Evolutionary conservation across 1,140 invertebrate genomes (phyloP).

Genomic region (Bombus fervidus): DNA sequence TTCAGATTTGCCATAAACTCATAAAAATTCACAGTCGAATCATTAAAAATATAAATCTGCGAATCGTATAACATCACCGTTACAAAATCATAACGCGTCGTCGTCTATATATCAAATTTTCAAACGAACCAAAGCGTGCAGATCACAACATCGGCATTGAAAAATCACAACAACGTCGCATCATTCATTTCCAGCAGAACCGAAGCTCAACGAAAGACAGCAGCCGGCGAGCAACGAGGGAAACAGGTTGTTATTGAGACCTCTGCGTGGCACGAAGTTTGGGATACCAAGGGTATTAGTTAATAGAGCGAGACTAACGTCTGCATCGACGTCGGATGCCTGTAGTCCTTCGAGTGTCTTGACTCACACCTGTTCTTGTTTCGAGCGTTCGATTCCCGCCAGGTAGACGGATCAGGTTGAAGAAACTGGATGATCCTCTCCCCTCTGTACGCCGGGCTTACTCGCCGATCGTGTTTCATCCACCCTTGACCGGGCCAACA

Average conservation of each 20-base stretch:
- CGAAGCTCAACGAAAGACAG: background rate
- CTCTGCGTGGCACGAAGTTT: conserved; percentile 1
- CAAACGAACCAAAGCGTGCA: no score
- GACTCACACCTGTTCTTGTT: conserved; percentile 64
- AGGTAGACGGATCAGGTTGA: conserved; percentile 57
- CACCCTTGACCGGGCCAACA: conserved; percentile 48
- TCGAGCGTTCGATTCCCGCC: conserved; percentile 36
- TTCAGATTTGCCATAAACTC: background rate
- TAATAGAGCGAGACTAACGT: conserved; percentile 49
- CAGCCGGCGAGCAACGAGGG: background rate
- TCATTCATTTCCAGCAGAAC: background rate
- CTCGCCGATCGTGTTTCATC: conserved; percentile 59
- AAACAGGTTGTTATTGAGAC: conserved; percentile 43
- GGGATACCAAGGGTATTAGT: conserved; percentile 39
- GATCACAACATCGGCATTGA: background rate
- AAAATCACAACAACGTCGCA: background rate
- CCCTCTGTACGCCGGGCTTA: background rate
- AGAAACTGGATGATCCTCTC: conserved; percentile 52
- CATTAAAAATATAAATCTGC: background rate
- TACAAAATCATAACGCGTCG: no score
- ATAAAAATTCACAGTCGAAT: background rate
- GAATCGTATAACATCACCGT: background rate
- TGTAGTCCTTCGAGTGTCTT: conserved; percentile 4
- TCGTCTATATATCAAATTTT: no score
- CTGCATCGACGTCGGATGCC: background rate